A percentile compares a stretch with the other conserved stretches of the same genome.
Conservation (phyloP, 2,888 invertebrate species). For the Zele albiditarsus region DNA sequence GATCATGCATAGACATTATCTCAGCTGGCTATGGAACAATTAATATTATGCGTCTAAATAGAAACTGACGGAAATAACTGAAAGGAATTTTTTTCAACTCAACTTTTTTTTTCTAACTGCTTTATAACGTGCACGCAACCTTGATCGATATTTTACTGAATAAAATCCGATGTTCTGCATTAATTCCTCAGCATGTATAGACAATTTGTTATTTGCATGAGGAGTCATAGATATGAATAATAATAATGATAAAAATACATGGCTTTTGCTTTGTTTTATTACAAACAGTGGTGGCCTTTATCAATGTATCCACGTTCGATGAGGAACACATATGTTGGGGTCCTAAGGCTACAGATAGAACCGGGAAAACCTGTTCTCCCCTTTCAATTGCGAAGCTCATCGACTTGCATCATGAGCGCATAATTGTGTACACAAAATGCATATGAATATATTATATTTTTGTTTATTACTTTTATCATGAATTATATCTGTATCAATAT, state of each 20-base stretch:
- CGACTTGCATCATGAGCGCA: conserved; percentile 29
- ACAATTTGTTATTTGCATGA: background rate
- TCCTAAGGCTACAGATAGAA: conserved; percentile 13
- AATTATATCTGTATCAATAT: conserved; percentile 6
- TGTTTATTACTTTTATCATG: conserved; percentile 1
- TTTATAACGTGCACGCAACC: background rate
- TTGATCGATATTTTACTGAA: background rate
- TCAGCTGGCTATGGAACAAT: background rate
- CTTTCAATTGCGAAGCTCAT: conserved; percentile 37
- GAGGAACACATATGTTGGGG: background rate
- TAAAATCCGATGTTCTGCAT: background rate
- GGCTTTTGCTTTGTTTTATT: conserved; percentile 4
- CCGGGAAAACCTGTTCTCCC: conserved; percentile 33
- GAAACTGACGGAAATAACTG: background rate
- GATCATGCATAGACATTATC: background rate
- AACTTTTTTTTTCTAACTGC: background rate
- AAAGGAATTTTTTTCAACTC: background rate
- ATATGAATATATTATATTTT: background rate
- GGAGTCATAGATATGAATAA: background rate
- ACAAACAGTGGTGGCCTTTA: conserved; percentile 3
- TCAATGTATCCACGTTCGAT: conserved; percentile 21
- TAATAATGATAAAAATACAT: background rate
- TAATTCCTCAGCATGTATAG: background rate
- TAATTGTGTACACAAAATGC: background rate
- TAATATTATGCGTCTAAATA: background rate